phyloP scores from a whole-genome alignment of 2,888 invertebrate genomes.

The Vandiemenella viatica region DNA sequence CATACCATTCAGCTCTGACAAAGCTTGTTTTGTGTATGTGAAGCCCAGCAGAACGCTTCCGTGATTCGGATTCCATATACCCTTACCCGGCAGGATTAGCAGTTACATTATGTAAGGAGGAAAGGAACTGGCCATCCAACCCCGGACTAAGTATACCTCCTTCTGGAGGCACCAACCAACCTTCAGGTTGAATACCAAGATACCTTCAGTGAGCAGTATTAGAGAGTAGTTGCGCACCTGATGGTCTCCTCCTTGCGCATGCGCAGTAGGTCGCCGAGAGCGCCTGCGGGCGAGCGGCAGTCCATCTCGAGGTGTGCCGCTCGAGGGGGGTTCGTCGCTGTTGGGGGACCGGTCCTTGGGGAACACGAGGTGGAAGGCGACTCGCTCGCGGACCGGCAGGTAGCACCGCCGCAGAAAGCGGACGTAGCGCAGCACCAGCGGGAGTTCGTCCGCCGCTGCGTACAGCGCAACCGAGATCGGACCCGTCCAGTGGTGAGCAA shows the following conservation, averaged over 20 bases:
- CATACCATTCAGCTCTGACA: too few relatives aligned
- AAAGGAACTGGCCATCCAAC: too few relatives aligned
- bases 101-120: too few relatives aligned
- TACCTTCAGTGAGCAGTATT: too few relatives aligned
- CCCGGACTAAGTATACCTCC: too few relatives aligned
- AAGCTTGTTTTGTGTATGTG: too few relatives aligned
- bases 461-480: conserved; percentile 73
- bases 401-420: conserved; percentile 62
- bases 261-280: conserved; percentile 41
- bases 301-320: conserved; percentile 25
- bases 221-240: too few relatives aligned
- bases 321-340: not conserved
- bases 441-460: conserved; percentile 61
- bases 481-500: conserved; percentile 70
- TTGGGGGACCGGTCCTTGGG: conserved; percentile 41
- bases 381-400: conserved; percentile 50
- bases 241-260: conserved; percentile 44
- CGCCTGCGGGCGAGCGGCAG: conserved; percentile 53
- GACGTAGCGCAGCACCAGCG: conserved; percentile 54
- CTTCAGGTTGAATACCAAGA: too few relatives aligned
- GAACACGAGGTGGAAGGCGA: conserved; percentile 59
- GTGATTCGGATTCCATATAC: too few relatives aligned
- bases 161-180: too few relatives aligned
- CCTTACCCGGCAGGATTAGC: too few relatives aligned
- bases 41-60: too few relatives aligned